Evolutionary conservation across 2,113 vertebrate species (phyloP).

Genomic region (Corapipo altera): DNA sequence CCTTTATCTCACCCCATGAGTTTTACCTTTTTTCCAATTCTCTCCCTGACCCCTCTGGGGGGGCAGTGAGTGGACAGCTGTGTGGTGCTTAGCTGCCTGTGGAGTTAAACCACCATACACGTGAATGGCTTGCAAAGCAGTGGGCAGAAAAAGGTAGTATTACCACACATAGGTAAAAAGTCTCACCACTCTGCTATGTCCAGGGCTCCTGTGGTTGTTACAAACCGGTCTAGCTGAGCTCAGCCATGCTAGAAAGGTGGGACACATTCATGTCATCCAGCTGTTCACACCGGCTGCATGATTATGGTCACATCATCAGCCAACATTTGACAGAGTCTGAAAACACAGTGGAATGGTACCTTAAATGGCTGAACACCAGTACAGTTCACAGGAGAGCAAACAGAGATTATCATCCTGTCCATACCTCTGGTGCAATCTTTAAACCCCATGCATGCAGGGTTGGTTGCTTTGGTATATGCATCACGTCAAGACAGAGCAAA

Average conservation of each 20-base stretch:
- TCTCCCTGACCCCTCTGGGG: not conserved
- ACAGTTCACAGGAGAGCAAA: not conserved
- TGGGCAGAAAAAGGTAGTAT: not conserved
- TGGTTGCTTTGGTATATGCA: fast-evolving
- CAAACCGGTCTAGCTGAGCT: not conserved
- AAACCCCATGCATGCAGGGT: fast-evolving
- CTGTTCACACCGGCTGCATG: not conserved
- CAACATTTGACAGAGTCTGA: not conserved
- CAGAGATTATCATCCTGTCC: not conserved
- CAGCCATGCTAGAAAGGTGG: not conserved
- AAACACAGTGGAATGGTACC: fast-evolving
- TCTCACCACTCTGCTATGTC: not conserved
- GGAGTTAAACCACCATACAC: not conserved
- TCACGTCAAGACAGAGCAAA: not conserved
- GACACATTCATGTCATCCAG: not conserved
- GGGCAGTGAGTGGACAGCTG: not conserved
- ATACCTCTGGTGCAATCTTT: fast-evolving
- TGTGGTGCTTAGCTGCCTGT: not conserved
- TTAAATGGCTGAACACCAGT: not conserved
- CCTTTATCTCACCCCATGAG: no score
- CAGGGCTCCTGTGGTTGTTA: not conserved
- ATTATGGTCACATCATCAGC: fast-evolving
- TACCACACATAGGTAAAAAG: not conserved
- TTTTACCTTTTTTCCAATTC: not conserved
- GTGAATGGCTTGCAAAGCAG: not conserved